Evolutionary conservation across 2,113 vertebrate genomes (phyloP).

Genomic region (Seriola rivoliana): DNA sequence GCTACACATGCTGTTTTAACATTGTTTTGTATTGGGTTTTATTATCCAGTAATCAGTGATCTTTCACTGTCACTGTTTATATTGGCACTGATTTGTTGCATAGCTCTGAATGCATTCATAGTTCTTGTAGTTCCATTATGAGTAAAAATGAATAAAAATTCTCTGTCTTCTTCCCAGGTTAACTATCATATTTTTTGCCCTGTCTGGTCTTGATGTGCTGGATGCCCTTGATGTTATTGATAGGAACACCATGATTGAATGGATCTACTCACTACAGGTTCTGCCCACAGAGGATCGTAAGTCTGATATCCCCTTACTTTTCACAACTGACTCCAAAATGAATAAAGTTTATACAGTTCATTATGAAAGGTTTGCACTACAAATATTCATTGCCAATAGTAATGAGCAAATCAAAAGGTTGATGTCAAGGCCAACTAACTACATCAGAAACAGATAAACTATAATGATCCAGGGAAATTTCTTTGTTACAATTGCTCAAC

Average conservation of each 20-base stretch:
- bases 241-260: slow-evolving; percentile 92
- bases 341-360: neutral
- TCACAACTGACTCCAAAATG: neutral
- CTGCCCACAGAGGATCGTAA: slow-evolving; percentile 97
- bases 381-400: neutral
- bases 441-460: neutral
- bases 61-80: neutral
- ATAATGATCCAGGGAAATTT: no score
- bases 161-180: slow-evolving; percentile 84
- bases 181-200: slow-evolving; percentile 95
- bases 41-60: neutral
- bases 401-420: neutral
- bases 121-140: neutral
- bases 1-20: neutral
- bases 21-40: neutral
- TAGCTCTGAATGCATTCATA: neutral
- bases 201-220: slow-evolving; percentile 97
- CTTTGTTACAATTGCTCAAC: no score
- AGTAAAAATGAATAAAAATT: neutral
- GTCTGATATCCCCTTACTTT: slow-evolving; percentile 71
- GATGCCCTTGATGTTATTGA: slow-evolving; percentile 95
- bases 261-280: slow-evolving; percentile 99
- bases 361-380: neutral
- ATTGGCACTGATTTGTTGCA: neutral
- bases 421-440: neutral